Conservation (phyloP, 2,888 invertebrate genomes). For the Apamea anceps region DNA sequence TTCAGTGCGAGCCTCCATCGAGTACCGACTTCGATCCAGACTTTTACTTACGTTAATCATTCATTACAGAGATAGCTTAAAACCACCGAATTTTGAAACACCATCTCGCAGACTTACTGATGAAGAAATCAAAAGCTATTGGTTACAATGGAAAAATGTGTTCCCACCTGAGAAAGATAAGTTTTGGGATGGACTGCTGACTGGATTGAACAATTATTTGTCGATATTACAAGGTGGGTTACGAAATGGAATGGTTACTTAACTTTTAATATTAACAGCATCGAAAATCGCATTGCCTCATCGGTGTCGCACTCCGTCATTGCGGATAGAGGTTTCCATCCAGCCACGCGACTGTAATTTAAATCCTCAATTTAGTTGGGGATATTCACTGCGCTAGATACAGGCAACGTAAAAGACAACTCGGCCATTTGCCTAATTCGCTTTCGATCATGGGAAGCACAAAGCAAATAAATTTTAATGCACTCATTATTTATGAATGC, state of each 20-base stretch:
- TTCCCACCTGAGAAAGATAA: conserved; percentile 91
- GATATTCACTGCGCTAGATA: background rate
- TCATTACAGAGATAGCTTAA: conserved; percentile 78
- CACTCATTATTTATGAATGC: background rate
- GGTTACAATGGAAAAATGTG: conserved; percentile 91
- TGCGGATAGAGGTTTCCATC: background rate
- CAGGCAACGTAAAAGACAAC: background rate
- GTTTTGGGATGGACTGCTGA: conserved; percentile 93
- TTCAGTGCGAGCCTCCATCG: background rate
- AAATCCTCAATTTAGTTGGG: background rate
- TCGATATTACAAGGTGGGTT: conserved; percentile 91
- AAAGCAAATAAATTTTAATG: background rate
- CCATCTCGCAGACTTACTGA: conserved; percentile 89
- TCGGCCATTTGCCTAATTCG: background rate
- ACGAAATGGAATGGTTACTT: background rate
- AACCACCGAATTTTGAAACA: conserved; percentile 86
- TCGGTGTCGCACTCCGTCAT: background rate
- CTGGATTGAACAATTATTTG: conserved; percentile 92
- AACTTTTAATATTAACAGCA: background rate
- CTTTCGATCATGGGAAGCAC: background rate
- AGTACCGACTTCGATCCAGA: background rate
- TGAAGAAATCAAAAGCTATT: conserved; percentile 91
- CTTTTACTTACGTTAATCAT: conserved; percentile 1
- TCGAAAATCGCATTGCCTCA: background rate
- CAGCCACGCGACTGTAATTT: background rate